Evolutionary conservation across 2,888 invertebrate species (phyloP).

Genomic region (Aelia acuminata): DNA sequence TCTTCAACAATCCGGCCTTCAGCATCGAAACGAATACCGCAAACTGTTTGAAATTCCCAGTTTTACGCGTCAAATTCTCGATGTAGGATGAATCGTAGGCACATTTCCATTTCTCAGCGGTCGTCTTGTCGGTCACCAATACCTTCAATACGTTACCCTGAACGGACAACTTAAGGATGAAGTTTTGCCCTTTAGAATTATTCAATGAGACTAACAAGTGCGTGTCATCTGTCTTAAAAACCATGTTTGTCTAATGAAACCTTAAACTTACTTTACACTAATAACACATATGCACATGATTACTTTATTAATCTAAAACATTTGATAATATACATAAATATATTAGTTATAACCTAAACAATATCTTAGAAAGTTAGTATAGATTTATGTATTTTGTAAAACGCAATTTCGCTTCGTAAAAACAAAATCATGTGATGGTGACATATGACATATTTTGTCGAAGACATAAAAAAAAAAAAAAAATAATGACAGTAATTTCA

Average conservation of each 20-base stretch:
- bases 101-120: slow-evolving; percentile 74
- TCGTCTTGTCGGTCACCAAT: slow-evolving; percentile 72
- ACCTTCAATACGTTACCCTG: slow-evolving; percentile 70
- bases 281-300: neutral
- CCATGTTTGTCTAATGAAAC: neutral
- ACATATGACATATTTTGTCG: neutral
- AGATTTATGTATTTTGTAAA: neutral
- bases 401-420: neutral
- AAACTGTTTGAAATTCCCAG: slow-evolving; percentile 74
- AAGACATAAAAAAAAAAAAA: no score
- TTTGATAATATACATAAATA: neutral
- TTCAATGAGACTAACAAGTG: slow-evolving; percentile 71
- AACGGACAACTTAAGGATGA: slow-evolving; percentile 71
- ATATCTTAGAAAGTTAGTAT: neutral
- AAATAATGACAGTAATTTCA: no score
- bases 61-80: slow-evolving; percentile 73
- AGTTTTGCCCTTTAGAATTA: slow-evolving; percentile 71
- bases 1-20: slow-evolving; percentile 73
- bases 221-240: slow-evolving; percentile 65
- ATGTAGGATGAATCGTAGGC: slow-evolving; percentile 73
- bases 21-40: slow-evolving; percentile 73
- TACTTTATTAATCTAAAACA: neutral
- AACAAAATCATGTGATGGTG: neutral
- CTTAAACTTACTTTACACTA: neutral
- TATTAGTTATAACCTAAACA: neutral